Evolutionary conservation across 2,888 invertebrate species (phyloP).

Genomic region (Sialis lutaria): DNA sequence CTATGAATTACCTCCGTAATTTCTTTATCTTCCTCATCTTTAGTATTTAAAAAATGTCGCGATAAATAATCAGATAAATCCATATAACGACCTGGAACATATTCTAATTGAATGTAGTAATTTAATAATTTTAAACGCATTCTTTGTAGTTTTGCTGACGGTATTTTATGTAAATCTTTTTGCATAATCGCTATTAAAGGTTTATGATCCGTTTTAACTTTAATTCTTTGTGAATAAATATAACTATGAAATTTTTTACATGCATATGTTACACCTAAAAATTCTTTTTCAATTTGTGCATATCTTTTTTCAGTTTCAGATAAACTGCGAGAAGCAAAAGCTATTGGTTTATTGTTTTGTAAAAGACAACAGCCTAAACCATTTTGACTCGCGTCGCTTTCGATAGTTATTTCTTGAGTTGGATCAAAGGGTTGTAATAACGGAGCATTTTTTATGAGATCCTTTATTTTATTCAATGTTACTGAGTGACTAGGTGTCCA

Average conservation of each 20-base stretch:
- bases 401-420: slow-evolving; percentile 5
- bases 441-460: slow-evolving; percentile 4
- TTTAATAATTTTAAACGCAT: slow-evolving; percentile 7
- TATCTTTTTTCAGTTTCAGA: slow-evolving; percentile 8
- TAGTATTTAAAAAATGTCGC: too few relatives aligned
- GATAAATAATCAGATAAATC: too few relatives aligned
- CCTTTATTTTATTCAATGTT: slow-evolving; percentile 5
- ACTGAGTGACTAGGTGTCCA: slow-evolving; percentile 6
- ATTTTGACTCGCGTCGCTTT: slow-evolving; percentile 4
- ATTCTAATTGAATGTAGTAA: slow-evolving; percentile 2
- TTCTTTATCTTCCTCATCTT: too few relatives aligned
- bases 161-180: slow-evolving; percentile 5
- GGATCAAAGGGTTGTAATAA: slow-evolving; percentile 5
- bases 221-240: slow-evolving; percentile 5
- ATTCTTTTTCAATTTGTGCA: slow-evolving; percentile 8
- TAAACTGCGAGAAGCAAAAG: slow-evolving; percentile 10
- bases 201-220: slow-evolving; percentile 7
- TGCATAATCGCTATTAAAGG: slow-evolving; percentile 5
- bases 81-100: too few relatives aligned
- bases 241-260: slow-evolving; percentile 7
- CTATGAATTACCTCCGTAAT: too few relatives aligned
- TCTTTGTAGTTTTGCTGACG: slow-evolving; percentile 5
- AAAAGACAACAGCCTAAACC: slow-evolving; percentile 8
- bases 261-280: slow-evolving; percentile 2
- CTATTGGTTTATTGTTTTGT: slow-evolving; percentile 8